Base-by-base conservation (phyloP, 2,888 invertebrate species). In the Polymixis flavicincta region DNA sequence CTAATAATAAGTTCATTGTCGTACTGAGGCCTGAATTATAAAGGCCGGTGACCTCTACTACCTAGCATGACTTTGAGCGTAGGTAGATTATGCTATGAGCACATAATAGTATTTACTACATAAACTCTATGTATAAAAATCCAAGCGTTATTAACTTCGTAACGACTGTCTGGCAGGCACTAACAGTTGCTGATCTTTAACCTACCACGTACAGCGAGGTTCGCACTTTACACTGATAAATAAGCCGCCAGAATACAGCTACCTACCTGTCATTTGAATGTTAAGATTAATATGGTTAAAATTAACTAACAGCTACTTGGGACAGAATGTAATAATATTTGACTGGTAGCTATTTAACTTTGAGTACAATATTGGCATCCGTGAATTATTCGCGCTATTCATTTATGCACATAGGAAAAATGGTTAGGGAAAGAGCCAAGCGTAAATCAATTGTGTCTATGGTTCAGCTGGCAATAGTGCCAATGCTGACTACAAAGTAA, bases 151-250 rank as follows among this genome's bases (percentile, higher is more conserved):
- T 77, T 55, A 77, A 50, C 61, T 55, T 32, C 32, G 76, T 57
- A 37, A 52, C 66, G 48, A 17, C 42, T 22, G 54, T 11, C 42
- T 32, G 52, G 7, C 48, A 71, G 64, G 54, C 66, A 25, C 42
- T 32, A 45, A 66, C 42, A 70, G 68, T 45, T 32, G 25, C 50
- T 73, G 83, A 79, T 70, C 82, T 67, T 57, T 83, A 52, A 73
- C 83, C 83, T 28, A n/a, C 11, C 83, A 67, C 79, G 83, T 67
- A 28, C 72, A 37, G n/a, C 32, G n/a, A 57, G 63, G 42, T 75
- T 67, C 69, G 48, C 70, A 79, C 79, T 75, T 83, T 70, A 64
- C 45, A 59, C 60, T 61, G 37, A 80, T 63, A 70, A 72, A 77
- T 63, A 74, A 11, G 9, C 59, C 25, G n/a, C 52, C 13, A 70